Evolutionary conservation across 2,797 vertebrate genomes (phyloP).

Genomic region (Argyrosomus regius): DNA sequence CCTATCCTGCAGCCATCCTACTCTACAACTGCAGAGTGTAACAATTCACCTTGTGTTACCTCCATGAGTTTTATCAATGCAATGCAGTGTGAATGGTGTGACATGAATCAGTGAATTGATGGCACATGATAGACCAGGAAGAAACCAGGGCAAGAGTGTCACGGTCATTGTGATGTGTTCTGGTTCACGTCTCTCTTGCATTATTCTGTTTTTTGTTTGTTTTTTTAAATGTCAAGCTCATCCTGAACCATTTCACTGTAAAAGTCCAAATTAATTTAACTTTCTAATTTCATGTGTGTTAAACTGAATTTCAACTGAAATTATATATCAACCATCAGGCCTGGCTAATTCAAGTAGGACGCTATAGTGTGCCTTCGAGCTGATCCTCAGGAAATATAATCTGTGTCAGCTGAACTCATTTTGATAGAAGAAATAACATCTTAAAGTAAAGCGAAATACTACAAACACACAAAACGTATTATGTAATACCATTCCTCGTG

Average conservation of each 20-base stretch:
- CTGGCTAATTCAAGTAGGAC: not conserved
- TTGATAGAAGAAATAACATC: not conserved
- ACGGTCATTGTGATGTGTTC: not conserved
- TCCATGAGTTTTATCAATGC: constrained; percentile 31
- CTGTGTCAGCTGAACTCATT: not conserved
- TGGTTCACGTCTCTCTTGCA: not conserved
- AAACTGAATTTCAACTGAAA: not conserved
- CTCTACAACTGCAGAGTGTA: constrained; percentile 10
- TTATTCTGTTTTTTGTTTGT: not conserved
- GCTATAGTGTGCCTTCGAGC: not conserved
- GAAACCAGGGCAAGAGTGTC: not conserved
- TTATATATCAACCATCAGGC: not conserved
- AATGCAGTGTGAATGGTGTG: constrained; percentile 19
- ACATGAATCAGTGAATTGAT: constrained; percentile 3
- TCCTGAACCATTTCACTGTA: not conserved
- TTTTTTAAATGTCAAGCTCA: not conserved
- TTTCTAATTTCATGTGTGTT: not conserved
- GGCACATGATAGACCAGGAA: not conserved
- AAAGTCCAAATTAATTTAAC: not conserved
- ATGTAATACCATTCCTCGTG: constrained; percentile 23
- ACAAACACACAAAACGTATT: not conserved
- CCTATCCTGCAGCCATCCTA: constrained; percentile 13
- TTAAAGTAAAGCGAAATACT: not conserved
- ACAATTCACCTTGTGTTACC: constrained; percentile 36
- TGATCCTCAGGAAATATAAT: not conserved